These are phyloP conservation scores for Virgularia gustaviana DNA, from an alignment of 92 coral and sea anemone genomes.

Conservation along the genomic window DNA sequence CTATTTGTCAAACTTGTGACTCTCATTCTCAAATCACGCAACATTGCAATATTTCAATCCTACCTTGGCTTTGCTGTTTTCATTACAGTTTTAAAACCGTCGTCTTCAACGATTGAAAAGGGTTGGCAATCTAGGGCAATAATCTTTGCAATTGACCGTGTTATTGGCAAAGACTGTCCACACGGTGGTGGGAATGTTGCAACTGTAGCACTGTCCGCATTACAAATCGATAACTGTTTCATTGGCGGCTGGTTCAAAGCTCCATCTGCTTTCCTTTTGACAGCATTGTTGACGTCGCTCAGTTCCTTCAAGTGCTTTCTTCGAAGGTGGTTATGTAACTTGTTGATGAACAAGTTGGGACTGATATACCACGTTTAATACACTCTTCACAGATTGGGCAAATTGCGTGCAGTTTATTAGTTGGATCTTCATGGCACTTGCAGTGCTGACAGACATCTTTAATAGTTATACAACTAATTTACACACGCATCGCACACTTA, in stretches of 20 bases:
- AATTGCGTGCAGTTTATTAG: not conserved
- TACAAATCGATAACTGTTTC: not conserved
- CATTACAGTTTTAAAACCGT: conserved; percentile 17
- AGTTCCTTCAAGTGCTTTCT: too few species aligned
- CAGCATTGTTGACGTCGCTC: too few species aligned
- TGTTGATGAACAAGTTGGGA: not conserved
- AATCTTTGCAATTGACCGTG: conserved; percentile 8
- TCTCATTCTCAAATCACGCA: not conserved
- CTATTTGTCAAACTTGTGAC: not conserved
- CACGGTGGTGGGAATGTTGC: not conserved
- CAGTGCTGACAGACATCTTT: too few species aligned
- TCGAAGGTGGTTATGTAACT: not conserved
- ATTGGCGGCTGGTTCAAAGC: not conserved
- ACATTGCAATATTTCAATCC: not conserved
- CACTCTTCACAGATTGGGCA: not conserved
- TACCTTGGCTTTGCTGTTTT: conserved; percentile 20
- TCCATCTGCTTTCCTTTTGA: not conserved
- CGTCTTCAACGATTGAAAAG: not conserved
- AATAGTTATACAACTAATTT: too few species aligned
- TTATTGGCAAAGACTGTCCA: not conserved
- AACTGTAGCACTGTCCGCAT: not conserved
- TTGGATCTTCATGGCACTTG: not conserved
- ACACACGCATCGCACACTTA: not conserved
- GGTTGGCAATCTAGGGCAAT: conserved; percentile 22
- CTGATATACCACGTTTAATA: not conserved